These are phyloP conservation scores for Bungarus multicinctus DNA, from an alignment of 2,113 vertebrate species.

Conservation along the genomic window DNA sequence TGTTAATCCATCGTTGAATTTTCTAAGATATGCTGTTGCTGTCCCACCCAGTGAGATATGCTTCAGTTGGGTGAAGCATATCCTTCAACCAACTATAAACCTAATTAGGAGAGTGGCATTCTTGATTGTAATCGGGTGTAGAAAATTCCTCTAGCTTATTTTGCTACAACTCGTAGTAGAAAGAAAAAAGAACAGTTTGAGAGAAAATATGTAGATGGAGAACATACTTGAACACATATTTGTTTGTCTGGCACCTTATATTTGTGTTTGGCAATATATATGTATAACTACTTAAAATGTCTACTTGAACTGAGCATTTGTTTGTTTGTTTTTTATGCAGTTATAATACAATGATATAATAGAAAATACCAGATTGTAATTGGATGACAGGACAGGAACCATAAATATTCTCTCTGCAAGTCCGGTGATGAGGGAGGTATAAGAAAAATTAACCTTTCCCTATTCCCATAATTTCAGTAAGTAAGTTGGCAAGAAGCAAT, in stretches of 20 bases:
- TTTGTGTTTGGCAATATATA: not conserved
- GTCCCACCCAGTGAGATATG: not conserved
- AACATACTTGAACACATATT: not conserved
- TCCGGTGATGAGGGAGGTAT: not conserved
- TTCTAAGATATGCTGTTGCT: not conserved
- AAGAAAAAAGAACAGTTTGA: not conserved
- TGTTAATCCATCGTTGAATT: not conserved
- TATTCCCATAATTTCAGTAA: slow-evolving; percentile 63
- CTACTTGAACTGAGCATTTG: not conserved
- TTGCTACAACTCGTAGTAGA: not conserved
- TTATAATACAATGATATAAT: not conserved
- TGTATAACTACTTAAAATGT: not conserved
- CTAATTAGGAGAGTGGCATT: not conserved
- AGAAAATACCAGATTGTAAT: not conserved
- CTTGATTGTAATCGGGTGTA: not conserved
- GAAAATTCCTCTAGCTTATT: not conserved
- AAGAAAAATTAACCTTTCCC: slow-evolving; percentile 45
- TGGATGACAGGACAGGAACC: not conserved
- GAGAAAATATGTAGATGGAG: not conserved
- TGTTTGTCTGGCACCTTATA: not conserved
- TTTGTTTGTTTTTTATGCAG: not conserved
- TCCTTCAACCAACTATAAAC: not conserved
- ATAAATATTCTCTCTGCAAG: not conserved
- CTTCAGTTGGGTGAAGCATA: not conserved
- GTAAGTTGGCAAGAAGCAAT: slow-evolving; percentile 71